Percentiles rank a stretch among this genome's conserved stretches.
These are phyloP conservation scores for Drosophila antonietae DNA, from an alignment of 2,888 invertebrate species.

Conservation along the genomic window DNA sequence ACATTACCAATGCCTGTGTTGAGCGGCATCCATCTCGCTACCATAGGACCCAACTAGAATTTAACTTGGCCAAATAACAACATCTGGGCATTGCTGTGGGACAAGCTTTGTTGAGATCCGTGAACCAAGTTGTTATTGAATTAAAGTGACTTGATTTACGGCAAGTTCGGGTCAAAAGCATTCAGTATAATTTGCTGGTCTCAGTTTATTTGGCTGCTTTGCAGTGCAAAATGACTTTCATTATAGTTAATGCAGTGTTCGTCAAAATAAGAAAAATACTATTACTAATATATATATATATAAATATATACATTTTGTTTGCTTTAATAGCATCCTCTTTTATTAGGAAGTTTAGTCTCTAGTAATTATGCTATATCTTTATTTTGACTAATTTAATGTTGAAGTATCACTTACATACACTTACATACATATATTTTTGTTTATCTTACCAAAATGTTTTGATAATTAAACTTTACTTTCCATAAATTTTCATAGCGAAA, in stretches of 20 bases:
- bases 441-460: no score
- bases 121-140: constrained; percentile 71
- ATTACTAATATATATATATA: constrained; percentile 3
- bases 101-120: constrained; percentile 14
- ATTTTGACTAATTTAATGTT: no score
- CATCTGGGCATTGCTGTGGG: constrained; percentile 61
- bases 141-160: constrained; percentile 79
- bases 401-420: no score
- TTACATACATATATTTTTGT: no score
- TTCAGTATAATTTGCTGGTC: constrained; percentile 53
- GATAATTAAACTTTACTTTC: no score
- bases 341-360: background rate
- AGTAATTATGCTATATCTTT: no score
- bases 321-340: background rate
- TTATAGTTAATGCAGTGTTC: constrained; percentile 38
- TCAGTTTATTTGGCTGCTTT: constrained; percentile 12
- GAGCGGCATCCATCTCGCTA: background rate
- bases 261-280: constrained; percentile 34
- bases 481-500: no score
- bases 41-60: constrained; percentile 20
- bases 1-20: constrained; percentile 68
- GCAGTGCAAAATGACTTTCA: constrained; percentile 27
- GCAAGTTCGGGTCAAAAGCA: constrained; percentile 68
- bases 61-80: constrained; percentile 59
- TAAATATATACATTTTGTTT: no score